These are phyloP conservation scores for Synanthedon vespiformis DNA, from an alignment of 2,888 invertebrate species.

Conservation along the genomic window DNA sequence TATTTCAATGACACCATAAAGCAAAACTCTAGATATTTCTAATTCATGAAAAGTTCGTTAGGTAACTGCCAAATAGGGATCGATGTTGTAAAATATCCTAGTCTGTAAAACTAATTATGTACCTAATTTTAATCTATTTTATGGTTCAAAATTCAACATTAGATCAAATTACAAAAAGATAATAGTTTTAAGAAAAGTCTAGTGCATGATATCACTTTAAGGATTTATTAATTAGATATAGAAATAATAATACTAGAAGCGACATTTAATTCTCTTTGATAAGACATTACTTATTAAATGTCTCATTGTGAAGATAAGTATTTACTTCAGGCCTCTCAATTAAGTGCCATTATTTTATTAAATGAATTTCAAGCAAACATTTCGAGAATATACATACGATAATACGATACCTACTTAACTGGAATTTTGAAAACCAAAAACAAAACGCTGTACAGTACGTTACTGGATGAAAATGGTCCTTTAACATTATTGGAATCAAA, in stretches of 20 bases:
- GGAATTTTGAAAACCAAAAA: no score
- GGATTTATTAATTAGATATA: slow-evolving; percentile 30
- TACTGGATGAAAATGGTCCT: no score
- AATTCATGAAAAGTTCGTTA: slow-evolving; percentile 42
- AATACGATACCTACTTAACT: no score
- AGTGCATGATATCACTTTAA: slow-evolving; percentile 48
- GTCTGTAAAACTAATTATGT: slow-evolving; percentile 39
- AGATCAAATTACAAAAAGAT: slow-evolving; percentile 11
- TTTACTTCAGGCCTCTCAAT: no score
- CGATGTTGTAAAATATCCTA: slow-evolving; percentile 60
- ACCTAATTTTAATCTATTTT: slow-evolving; percentile 20
- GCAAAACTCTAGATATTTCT: slow-evolving; percentile 21
- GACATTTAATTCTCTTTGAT: slow-evolving; percentile 3
- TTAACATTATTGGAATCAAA: no score
- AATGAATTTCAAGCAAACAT: no score
- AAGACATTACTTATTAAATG: background rate
- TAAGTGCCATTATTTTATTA: no score
- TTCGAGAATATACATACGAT: no score
- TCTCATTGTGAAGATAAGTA: background rate
- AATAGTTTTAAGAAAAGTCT: slow-evolving; percentile 26
- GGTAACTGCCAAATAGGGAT: slow-evolving; percentile 66
- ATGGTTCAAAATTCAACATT: slow-evolving; percentile 26
- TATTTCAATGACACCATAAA: slow-evolving; percentile 30
- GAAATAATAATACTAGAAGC: slow-evolving; percentile 6
- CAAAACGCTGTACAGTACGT: no score